phyloP scores from a whole-genome alignment of 2,113 vertebrate genomes.

The Aix galericulata region DNA sequence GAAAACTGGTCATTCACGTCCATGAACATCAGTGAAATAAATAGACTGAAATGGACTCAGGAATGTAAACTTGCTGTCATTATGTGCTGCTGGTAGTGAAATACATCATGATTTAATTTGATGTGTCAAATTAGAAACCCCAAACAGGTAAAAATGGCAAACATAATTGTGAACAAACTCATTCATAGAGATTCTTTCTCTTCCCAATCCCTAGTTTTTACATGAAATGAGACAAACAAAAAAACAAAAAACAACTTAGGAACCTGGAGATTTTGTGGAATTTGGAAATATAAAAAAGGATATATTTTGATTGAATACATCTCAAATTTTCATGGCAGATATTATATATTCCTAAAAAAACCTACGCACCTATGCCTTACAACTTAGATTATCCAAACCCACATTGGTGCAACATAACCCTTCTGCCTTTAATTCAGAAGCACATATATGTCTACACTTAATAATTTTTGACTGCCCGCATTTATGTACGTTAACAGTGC shows the following conservation, averaged over 20 bases:
- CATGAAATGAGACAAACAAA: background rate
- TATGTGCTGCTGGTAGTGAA: background rate
- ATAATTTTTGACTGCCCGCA: background rate
- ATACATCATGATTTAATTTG: background rate
- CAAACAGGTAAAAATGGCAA: background rate
- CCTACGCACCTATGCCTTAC: fast-evolving
- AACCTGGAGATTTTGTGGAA: background rate
- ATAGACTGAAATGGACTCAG: background rate
- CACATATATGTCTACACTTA: background rate
- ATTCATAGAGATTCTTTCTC: background rate
- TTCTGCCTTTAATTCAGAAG: background rate
- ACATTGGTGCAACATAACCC: background rate
- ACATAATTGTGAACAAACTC: background rate
- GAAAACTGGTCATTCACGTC: background rate
- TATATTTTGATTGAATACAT: background rate
- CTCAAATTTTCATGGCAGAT: background rate
- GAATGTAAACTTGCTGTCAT: background rate
- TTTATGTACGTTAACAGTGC: background rate
- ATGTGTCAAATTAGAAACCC: background rate
- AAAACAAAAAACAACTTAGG: background rate
- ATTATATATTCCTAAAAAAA: background rate
- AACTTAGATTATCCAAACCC: background rate
- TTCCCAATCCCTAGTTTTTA: background rate
- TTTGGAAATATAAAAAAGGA: background rate
- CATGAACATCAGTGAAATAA: background rate